These are phyloP conservation scores for Aphelinus atriplicis DNA, from an alignment of 1,140 invertebrate species.

Conservation along the genomic window DNA sequence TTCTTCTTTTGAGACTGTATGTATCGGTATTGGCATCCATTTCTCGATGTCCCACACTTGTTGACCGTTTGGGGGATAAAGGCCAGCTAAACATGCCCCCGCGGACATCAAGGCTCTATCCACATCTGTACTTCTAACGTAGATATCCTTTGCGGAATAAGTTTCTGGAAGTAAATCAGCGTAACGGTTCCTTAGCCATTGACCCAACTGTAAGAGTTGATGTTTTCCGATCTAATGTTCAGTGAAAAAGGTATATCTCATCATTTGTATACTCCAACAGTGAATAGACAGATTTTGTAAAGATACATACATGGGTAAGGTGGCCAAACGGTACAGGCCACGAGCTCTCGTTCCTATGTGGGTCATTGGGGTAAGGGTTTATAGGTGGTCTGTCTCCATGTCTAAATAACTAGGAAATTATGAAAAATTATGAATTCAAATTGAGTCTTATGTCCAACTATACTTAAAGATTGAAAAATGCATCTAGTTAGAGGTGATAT, in stretches of 20 bases:
- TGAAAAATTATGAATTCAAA: too few relatives aligned
- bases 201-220: conserved; percentile 82
- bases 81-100: conserved; percentile 82
- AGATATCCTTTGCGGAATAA: conserved; percentile 73
- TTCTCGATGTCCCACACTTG: conserved; percentile 76
- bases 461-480: too few relatives aligned
- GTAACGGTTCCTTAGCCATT: conserved; percentile 81
- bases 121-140: conserved; percentile 82
- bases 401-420: conserved; percentile 70
- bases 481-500: too few relatives aligned
- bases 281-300: conserved; percentile 12
- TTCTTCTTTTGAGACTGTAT: conserved; percentile 74
- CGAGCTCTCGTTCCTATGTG: conserved; percentile 71
- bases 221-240: conserved; percentile 75
- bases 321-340: conserved; percentile 85
- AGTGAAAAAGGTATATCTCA: conserved; percentile 7
- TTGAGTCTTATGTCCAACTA: too few relatives aligned
- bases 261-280: not conserved
- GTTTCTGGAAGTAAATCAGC: conserved; percentile 64
- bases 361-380: conserved; percentile 80
- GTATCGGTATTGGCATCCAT: conserved; percentile 93
- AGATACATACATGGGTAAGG: conserved; percentile 77
- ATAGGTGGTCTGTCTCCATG: conserved; percentile 88
- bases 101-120: conserved; percentile 93
- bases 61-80: conserved; percentile 73